Evolutionary conservation across 1,140 invertebrate genomes (phyloP).

Genomic region (Zaprionus africanus): DNA sequence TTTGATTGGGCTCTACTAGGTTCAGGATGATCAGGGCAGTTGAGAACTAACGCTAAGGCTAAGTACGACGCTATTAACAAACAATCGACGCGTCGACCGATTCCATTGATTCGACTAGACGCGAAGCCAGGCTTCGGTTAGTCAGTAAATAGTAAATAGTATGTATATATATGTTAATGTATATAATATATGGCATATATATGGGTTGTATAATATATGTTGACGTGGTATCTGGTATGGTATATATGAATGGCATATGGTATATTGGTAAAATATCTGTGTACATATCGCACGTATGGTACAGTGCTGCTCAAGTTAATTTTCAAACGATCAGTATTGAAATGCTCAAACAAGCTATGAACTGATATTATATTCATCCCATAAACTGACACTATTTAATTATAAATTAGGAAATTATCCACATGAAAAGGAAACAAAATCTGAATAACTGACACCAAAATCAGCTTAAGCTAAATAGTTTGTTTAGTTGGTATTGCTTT

Average conservation of each 20-base stretch:
- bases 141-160: conserved; percentile 11
- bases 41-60: conserved; percentile 31
- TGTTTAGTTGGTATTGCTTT: no score
- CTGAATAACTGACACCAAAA: no score
- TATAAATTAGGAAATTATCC: no score
- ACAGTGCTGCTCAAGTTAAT: no score
- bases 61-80: conserved; percentile 36
- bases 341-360: no score
- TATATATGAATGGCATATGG: conserved; percentile 5
- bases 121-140: conserved; percentile 32
- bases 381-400: no score
- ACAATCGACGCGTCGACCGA: conserved; percentile 7
- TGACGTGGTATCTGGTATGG: not conserved
- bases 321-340: no score
- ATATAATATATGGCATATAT: conserved; percentile 11
- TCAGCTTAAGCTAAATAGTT: no score
- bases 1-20: conserved; percentile 1
- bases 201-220: conserved; percentile 2
- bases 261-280: not conserved
- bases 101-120: not conserved
- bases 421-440: no score
- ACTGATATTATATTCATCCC: no score
- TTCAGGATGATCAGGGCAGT: conserved; percentile 11
- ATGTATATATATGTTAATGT: conserved; percentile 5
- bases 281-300: not conserved